These are phyloP conservation scores for Albula glossodonta DNA, from an alignment of 2,113 vertebrate species.

Conservation along the genomic window DNA sequence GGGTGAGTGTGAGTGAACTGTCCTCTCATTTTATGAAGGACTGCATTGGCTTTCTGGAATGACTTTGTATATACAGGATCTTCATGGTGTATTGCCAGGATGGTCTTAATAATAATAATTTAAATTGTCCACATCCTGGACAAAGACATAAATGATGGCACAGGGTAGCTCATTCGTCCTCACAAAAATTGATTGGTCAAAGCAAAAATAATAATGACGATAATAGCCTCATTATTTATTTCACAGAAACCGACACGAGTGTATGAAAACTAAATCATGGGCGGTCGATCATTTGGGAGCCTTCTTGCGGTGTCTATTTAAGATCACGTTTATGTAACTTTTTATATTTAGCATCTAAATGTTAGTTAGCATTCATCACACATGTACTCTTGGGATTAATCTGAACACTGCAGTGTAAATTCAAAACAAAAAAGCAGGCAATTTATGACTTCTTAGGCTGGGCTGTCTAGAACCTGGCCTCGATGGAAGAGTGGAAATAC, in stretches of 20 bases:
- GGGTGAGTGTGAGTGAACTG: not conserved
- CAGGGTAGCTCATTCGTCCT: not conserved
- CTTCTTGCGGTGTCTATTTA: constrained; percentile 18
- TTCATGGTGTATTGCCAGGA: not conserved
- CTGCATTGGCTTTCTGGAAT: not conserved
- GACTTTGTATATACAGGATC: not conserved
- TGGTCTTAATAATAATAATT: not conserved
- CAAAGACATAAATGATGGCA: not conserved
- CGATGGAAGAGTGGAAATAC: constrained; percentile 65
- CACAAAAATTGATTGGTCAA: not conserved
- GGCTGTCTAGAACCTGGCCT: constrained; percentile 47
- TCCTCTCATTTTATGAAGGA: not conserved
- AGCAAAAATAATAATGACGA: not conserved
- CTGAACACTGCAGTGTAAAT: constrained; percentile 31
- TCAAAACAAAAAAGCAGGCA: constrained; percentile 61
- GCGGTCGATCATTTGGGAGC: constrained; percentile 19
- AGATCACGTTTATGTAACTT: constrained; percentile 21
- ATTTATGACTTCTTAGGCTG: constrained; percentile 68
- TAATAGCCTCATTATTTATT: no score
- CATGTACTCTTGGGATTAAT: constrained; percentile 24
- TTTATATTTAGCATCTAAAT: constrained; percentile 27
- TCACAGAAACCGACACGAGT: not conserved
- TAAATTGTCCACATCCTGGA: not conserved
- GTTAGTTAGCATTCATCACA: constrained; percentile 24
- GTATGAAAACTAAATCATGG: not conserved